Evolutionary conservation across 1,140 invertebrate species (phyloP), one percentile per base, ranked within the genome.

Genomic region (Drosophila tristis): DNA sequence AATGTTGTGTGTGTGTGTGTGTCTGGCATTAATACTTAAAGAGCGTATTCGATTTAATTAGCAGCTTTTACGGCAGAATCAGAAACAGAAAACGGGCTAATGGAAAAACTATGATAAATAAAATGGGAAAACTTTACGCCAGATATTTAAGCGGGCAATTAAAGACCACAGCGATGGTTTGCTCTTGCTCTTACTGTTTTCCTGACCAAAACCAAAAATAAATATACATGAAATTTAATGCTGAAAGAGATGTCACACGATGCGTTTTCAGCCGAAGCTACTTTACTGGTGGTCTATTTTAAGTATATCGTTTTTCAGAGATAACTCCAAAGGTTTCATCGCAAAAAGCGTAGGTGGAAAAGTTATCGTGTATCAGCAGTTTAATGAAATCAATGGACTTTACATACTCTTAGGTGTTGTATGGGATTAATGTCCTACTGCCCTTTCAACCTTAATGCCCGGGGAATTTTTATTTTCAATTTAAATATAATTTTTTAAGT

Each of bases 31-130:
- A 76, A 82, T 78, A 61, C 77, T 81, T 71, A 78, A 85, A 80
- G 53, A 74, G 51, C 64, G 44, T 49, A 74, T 66, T 66, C 44
- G 75, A 75, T 86, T 87, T 78, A 86, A 81, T 81, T 78, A 87
- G 55, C 74, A 66, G 49, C 53, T 60, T 25, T 53, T 7, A 35
- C 29, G 45, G 39, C 31, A 43, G 25, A 51, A 45, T 31, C 35
- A 45, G n/a, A 5, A 49, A 11, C 57, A 25, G 25, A 50, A 42
- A 44, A 59, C n/a, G 16, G 35, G 31, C 45, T 50, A 64, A 45
- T 64, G 58, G 53, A 45, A 74, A 50, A 42, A n/a, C 15, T 61
- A 42, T 35, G 26, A 54, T 54, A 62, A 47, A 26, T 39, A 16
- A 58, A 74, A 44, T 58, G 26, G 20, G 8, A 42, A 60, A 56